Percentiles rank a stretch among this genome's conserved stretches.
phyloP scores from a whole-genome alignment of 2,797 vertebrate species.

The Myotis vivesi region DNA sequence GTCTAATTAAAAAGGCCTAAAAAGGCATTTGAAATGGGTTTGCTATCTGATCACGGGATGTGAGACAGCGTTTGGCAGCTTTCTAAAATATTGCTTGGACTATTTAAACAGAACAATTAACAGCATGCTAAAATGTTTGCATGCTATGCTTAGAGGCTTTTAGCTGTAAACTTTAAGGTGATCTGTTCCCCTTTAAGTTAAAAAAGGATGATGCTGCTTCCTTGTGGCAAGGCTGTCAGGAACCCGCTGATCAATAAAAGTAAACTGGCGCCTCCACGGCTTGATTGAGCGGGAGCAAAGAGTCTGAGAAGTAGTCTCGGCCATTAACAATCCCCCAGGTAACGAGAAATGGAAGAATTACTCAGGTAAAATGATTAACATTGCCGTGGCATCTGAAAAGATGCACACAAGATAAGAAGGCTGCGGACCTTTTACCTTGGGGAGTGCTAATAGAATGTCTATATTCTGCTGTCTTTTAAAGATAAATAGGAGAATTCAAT shows the following conservation, averaged over 20 bases:
- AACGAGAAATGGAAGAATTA: conserved; percentile 82
- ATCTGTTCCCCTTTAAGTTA: conserved; percentile 69
- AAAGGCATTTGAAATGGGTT: conserved; percentile 54
- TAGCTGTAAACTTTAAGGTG: conserved; percentile 67
- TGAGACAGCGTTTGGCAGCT: conserved; percentile 64
- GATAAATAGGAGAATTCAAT: conserved; percentile 71
- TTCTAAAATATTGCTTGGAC: conserved; percentile 69
- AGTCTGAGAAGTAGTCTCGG: conserved; percentile 80
- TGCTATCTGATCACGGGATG: conserved; percentile 49
- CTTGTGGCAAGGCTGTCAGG: conserved; percentile 83
- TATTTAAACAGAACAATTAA: conserved; percentile 76
- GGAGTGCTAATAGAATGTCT: conserved; percentile 78
- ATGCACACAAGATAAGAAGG: conserved; percentile 70
- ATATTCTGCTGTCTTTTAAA: conserved; percentile 77
- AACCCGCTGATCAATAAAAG: conserved; percentile 83
- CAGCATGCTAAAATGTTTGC: conserved; percentile 72
- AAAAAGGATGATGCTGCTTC: conserved; percentile 75
- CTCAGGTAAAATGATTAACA: conserved; percentile 82
- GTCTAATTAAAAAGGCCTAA: conserved; percentile 78
- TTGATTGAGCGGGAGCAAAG: conserved; percentile 81
- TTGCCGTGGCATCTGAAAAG: conserved; percentile 72
- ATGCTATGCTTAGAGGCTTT: conserved; percentile 72
- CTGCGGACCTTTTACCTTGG: conserved; percentile 59
- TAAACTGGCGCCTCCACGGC: conserved; percentile 84
- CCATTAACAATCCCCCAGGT: conserved; percentile 86